Evolutionary conservation across 2,888 invertebrate species (phyloP), one percentile per base, ranked within the genome.

Genomic region (Chrysolina americana): DNA sequence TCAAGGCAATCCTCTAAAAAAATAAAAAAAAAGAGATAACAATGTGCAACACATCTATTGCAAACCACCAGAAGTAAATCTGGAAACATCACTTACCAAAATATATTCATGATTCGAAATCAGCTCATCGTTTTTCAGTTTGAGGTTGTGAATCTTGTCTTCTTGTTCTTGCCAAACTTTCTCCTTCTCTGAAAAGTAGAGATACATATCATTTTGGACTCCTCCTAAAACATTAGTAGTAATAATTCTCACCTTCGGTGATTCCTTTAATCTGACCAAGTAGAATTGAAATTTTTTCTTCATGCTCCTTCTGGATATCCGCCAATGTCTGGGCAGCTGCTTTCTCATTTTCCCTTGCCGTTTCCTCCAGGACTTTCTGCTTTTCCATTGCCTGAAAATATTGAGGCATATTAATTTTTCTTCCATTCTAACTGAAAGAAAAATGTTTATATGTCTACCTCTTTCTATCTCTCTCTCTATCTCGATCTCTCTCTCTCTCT

Each of bases 281-380:
- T 36, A 87, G 78, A 10, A 86, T 80, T 0, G 84, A 74, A 17
- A 87, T 83, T 76, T 87, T 87, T 66, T 88, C 87, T 74, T 88
- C 88, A 68, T 86, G 83, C 21, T 86, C 85, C 62, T 84, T 82
- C 65, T 86, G 82, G n/a, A 85, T 66, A 62, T 84, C 78, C 8
- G 78, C 79, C 28, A 83, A 41, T 59, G 81, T 84, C 74, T 83
- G 81, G 75, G 79, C 76, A 36, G 82, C 78, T 41, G 79, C 79
- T 17, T 80, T 75, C 47, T 85, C 79, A 10, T 82, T 65, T 8
- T 70, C 59, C 65, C 79, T 82, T 4, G 81, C 63, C 21, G 79
- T 78, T 19, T 80, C 75, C 47, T 85, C 79, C 11, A 81, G 62
- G 4, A 70, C 50, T 63, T 79, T 82, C 2, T 81, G 64, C 73